phyloP scores from a whole-genome alignment of 1,140 invertebrate species.

The Thaumetopoea pityocampa region DNA sequence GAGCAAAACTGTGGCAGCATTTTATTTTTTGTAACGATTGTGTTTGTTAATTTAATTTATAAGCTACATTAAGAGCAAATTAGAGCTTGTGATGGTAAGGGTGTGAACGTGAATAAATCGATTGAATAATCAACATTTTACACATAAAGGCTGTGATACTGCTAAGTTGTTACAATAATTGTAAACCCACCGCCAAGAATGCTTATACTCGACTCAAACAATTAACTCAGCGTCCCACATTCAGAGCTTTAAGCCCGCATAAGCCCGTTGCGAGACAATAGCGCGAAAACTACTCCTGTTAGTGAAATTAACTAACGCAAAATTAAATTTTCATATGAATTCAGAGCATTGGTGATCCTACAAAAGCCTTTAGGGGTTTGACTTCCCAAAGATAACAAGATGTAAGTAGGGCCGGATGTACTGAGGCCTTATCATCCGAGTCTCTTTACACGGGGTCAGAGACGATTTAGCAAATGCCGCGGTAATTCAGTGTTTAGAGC shows the following conservation, averaged over 20 bases:
- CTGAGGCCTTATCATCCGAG: slow-evolving; percentile 43
- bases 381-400: slow-evolving; percentile 54
- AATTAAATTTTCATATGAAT: slow-evolving; percentile 71
- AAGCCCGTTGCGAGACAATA: slow-evolving; percentile 58
- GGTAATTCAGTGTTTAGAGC: slow-evolving; percentile 54
- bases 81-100: too few relatives aligned
- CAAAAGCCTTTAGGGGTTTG: slow-evolving; percentile 52
- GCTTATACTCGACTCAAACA: slow-evolving; percentile 65
- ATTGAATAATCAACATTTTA: too few relatives aligned
- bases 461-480: slow-evolving; percentile 44
- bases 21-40: too few relatives aligned
- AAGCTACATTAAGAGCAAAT: too few relatives aligned
- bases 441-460: slow-evolving; percentile 50
- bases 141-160: slow-evolving; percentile 50
- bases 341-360: slow-evolving; percentile 50
- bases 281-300: slow-evolving; percentile 55
- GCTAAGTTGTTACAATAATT: slow-evolving; percentile 63
- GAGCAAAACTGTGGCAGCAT: slow-evolving; percentile 19
- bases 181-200: slow-evolving; percentile 54
- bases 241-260: slow-evolving; percentile 58
- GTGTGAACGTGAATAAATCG: too few relatives aligned
- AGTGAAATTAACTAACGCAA: slow-evolving; percentile 61
- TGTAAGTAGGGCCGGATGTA: slow-evolving; percentile 41
- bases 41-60: too few relatives aligned
- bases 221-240: slow-evolving; percentile 66